phyloP scores from a whole-genome alignment of 2,113 vertebrate genomes.

The Chaetorhynchus papuensis region DNA sequence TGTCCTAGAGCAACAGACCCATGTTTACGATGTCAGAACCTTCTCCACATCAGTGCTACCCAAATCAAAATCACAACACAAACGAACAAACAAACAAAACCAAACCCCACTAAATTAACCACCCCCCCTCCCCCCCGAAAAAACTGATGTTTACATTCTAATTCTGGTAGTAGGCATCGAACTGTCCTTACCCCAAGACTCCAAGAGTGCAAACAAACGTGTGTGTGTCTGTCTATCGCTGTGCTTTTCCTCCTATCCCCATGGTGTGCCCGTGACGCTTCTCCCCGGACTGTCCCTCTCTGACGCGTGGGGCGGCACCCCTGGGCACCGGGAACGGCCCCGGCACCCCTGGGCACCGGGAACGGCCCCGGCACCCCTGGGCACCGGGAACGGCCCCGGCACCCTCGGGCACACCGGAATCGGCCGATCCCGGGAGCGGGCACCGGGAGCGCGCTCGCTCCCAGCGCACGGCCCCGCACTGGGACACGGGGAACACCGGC shows the following conservation, averaged over 20 bases:
- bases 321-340: not conserved
- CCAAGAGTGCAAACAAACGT: slow-evolving; percentile 7
- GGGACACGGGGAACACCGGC: not conserved
- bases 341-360: too few species aligned
- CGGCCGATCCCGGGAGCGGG: not conserved
- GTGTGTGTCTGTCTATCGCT: not conserved
- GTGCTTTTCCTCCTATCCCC: slow-evolving; percentile 24
- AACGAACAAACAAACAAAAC: not conserved
- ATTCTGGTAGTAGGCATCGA: not conserved
- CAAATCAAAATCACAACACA: not conserved
- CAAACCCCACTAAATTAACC: not conserved
- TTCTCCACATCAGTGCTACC: not conserved
- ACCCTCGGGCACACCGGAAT: too few species aligned
- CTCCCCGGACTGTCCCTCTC: not conserved
- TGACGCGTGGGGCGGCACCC: not conserved
- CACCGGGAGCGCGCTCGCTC: not conserved
- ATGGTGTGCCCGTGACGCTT: not conserved
- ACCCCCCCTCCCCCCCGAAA: not conserved
- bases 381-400: not conserved
- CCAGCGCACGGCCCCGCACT: not conserved
- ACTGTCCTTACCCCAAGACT: not conserved
- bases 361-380: not conserved
- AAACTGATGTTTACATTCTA: slow-evolving; percentile 13
- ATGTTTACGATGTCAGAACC: not conserved
- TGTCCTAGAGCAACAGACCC: not conserved